phyloP scores from a whole-genome alignment of 2,113 vertebrate species.

The Eclectus roratus region DNA sequence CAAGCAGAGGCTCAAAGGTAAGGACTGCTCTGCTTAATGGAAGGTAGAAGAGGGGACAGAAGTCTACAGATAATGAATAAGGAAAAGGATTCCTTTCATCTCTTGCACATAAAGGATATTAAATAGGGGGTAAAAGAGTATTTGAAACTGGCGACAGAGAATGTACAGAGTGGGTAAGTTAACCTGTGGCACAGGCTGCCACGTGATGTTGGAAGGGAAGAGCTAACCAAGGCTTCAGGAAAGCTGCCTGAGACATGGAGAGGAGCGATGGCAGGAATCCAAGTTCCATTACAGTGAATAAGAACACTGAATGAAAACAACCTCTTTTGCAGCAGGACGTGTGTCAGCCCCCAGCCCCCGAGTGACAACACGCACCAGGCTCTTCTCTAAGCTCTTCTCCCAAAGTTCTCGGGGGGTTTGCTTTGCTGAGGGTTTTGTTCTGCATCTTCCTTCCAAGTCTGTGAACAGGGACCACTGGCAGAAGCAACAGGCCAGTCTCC shows the following conservation, averaged over 20 bases:
- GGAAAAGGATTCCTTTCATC: background rate
- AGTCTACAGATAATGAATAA: background rate
- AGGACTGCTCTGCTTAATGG: background rate
- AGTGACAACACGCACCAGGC: background rate
- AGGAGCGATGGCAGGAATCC: background rate
- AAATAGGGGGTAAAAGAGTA: background rate
- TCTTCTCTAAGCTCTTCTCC: background rate
- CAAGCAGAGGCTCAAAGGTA: background rate
- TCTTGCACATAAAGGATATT: background rate
- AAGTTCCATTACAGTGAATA: background rate
- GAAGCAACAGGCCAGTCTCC: background rate
- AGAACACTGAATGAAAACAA: slow-evolving; percentile 37
- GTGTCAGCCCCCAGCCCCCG: background rate
- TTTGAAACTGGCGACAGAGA: background rate
- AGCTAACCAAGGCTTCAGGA: background rate
- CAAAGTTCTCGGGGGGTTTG: background rate
- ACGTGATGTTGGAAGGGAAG: background rate
- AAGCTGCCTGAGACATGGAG: background rate
- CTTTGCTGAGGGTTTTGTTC: background rate
- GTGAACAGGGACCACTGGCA: background rate
- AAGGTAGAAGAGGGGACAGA: background rate
- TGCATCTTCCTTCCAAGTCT: background rate
- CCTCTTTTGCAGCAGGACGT: background rate
- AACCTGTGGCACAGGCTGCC: background rate
- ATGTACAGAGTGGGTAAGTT: background rate